A percentile compares a stretch with the other conserved stretches of the same genome.
phyloP scores from a whole-genome alignment of 1,140 invertebrate genomes.

The Arion vulgaris region DNA sequence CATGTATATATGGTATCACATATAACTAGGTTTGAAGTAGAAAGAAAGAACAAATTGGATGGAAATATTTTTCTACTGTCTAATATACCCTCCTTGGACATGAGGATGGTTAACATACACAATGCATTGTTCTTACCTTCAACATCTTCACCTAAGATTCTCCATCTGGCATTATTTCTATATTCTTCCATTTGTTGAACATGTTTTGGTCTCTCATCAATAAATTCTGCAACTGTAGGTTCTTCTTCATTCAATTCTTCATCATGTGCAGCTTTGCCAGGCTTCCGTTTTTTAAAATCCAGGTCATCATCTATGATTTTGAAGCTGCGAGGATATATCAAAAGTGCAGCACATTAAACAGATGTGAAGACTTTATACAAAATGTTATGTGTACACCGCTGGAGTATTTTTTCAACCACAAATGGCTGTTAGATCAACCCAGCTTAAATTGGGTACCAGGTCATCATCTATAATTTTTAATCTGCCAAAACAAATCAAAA shows the following conservation, averaged over 20 bases:
- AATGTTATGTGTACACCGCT: neutral
- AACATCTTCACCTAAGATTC: constrained; percentile 41
- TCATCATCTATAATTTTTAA: too few relatives aligned
- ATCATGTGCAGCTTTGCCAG: constrained; percentile 78
- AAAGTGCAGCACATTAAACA: too few relatives aligned
- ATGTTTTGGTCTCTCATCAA: constrained; percentile 87
- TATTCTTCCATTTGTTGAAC: constrained; percentile 79
- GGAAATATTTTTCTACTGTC: too few relatives aligned
- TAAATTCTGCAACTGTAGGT: constrained; percentile 89
- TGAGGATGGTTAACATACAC: too few relatives aligned
- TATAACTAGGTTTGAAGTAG: too few relatives aligned
- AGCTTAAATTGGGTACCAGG: too few relatives aligned
- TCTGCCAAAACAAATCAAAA: too few relatives aligned
- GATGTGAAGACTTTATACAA: neutral
- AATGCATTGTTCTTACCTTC: constrained; percentile 19
- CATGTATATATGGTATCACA: too few relatives aligned
- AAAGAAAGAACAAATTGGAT: too few relatives aligned
- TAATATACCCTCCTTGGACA: too few relatives aligned
- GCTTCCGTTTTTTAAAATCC: constrained; percentile 78
- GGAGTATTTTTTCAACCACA: too few relatives aligned
- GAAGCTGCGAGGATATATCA: neutral
- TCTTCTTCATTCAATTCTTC: constrained; percentile 88
- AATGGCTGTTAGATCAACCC: too few relatives aligned
- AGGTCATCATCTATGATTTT: constrained; percentile 93
- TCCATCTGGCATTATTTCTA: constrained; percentile 82